These are phyloP conservation scores for Cricetomys ansorgei DNA, from an alignment of 2,113 vertebrate genomes.

Conservation along the genomic window DNA sequence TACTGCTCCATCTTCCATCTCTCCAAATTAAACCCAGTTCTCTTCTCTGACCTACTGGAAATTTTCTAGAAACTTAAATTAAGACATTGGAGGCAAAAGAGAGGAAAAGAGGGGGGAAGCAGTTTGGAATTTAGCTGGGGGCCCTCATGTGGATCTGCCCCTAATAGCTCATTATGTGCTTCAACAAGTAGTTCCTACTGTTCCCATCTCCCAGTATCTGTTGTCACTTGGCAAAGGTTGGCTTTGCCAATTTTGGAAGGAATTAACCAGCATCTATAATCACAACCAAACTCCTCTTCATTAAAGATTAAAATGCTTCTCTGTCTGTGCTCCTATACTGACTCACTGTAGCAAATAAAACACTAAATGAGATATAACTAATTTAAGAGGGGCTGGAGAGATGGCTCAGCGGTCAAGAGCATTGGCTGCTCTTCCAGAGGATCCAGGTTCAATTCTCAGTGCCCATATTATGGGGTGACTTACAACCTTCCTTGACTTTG, in stretches of 20 bases:
- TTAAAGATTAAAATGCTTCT: background rate
- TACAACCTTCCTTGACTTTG: too few relatives aligned
- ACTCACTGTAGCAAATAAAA: conserved; percentile 2
- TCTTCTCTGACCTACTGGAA: background rate
- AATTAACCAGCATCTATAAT: background rate
- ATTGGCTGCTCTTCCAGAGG: too few relatives aligned
- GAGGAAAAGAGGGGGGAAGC: background rate
- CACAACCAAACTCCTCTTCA: background rate
- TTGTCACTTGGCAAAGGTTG: background rate
- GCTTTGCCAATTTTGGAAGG: background rate
- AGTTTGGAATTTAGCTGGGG: background rate
- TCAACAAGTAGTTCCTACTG: too few relatives aligned
- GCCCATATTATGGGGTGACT: too few relatives aligned
- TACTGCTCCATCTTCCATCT: background rate
- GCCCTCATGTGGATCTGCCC: too few relatives aligned
- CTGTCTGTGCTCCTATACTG: background rate
- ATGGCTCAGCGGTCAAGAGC: too few relatives aligned
- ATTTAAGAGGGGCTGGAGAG: too few relatives aligned
- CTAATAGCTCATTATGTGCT: too few relatives aligned
- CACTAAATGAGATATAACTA: too few relatives aligned
- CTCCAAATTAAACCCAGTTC: background rate
- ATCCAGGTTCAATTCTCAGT: too few relatives aligned
- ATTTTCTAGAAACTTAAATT: background rate
- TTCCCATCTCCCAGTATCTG: background rate
- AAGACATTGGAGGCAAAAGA: background rate